Evolutionary conservation across 2,113 vertebrate genomes (phyloP).

Genomic region (Leuciscus idus): DNA sequence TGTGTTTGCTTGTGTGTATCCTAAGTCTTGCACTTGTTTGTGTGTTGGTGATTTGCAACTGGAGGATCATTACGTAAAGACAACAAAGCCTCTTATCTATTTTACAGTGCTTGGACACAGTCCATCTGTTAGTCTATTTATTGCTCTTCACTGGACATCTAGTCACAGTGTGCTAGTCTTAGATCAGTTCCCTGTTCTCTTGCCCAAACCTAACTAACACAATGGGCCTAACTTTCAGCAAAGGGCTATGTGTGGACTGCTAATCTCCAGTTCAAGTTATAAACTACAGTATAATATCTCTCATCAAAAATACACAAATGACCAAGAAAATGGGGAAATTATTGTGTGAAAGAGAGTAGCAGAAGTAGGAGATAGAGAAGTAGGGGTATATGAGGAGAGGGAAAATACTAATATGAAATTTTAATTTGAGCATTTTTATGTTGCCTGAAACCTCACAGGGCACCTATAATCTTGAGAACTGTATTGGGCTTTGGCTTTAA

Average conservation of each 20-base stretch:
- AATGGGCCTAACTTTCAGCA: neutral
- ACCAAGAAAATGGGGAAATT: neutral
- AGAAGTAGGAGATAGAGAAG: neutral
- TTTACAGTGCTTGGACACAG: slow-evolving; percentile 64
- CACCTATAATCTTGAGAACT: too few species aligned
- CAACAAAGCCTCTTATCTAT: slow-evolving; percentile 76
- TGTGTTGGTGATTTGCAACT: neutral
- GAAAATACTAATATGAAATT: neutral
- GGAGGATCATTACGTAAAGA: slow-evolving; percentile 59
- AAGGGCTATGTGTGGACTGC: neutral
- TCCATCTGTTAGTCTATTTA: slow-evolving; percentile 76
- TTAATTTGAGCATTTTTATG: slow-evolving; percentile 3
- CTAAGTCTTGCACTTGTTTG: slow-evolving; percentile 8
- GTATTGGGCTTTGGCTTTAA: neutral
- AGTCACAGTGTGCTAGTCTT: neutral
- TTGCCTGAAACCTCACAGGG: neutral
- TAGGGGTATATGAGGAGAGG: neutral
- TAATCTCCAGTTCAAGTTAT: neutral
- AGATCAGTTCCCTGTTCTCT: neutral
- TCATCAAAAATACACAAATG: neutral
- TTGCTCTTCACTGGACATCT: slow-evolving; percentile 25
- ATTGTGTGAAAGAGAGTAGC: neutral
- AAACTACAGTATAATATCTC: too few species aligned
- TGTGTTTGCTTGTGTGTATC: neutral
- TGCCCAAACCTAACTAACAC: neutral